These are phyloP conservation scores for Macrotrachela quadricornifera DNA, from an alignment of 1,140 invertebrate genomes.

Conservation along the genomic window DNA sequence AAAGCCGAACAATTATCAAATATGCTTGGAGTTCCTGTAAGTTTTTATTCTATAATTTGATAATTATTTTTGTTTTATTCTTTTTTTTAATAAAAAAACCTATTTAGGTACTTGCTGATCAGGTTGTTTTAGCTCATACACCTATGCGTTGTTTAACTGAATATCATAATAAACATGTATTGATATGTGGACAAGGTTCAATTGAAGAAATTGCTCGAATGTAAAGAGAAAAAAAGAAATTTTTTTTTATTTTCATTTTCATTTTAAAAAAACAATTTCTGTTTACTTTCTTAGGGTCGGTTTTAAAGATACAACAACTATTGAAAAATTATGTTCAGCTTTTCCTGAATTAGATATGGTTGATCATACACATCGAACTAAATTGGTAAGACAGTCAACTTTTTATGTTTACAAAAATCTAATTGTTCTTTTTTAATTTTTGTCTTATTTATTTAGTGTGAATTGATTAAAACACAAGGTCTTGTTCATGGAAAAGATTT, in stretches of 20 bases:
- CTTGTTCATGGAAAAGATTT: neutral
- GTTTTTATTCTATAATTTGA: no score
- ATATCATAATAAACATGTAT: conserved; percentile 22
- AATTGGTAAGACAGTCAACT: conserved; percentile 9
- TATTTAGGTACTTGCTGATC: neutral
- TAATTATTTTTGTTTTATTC: no score
- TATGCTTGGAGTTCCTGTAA: neutral
- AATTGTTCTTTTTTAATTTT: neutral
- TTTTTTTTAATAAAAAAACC: no score
- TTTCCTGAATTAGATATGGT: conserved; percentile 48
- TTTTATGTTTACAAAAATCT: neutral
- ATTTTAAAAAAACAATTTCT: neutral
- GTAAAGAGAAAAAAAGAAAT: no score
- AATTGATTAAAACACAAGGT: neutral
- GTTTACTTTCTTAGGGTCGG: conserved; percentile 1
- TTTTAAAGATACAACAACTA: neutral
- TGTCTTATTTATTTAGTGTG: neutral
- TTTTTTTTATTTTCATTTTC: neutral
- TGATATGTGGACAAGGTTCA: conserved; percentile 27
- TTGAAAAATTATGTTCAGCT: conserved; percentile 19
- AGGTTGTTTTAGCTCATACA: conserved; percentile 17
- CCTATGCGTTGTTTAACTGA: conserved; percentile 21
- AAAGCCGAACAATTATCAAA: conserved; percentile 2
- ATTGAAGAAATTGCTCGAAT: neutral
- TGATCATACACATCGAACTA: conserved; percentile 38